Evolutionary conservation across 2,113 vertebrate species (phyloP).

Genomic region (Ceyx margarethae): DNA sequence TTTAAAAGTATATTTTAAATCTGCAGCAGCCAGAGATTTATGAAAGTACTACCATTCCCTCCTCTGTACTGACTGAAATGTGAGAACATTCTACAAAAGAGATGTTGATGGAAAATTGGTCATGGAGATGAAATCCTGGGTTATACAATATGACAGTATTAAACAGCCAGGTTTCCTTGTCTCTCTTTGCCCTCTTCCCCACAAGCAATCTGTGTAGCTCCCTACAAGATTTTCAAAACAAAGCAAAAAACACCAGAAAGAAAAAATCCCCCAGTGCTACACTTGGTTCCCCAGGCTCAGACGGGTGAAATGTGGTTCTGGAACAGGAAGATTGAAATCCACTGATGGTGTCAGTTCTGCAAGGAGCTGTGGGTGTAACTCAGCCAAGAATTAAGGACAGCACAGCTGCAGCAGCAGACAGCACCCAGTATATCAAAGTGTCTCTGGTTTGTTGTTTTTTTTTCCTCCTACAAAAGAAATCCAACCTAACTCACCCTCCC

Average conservation of each 20-base stretch:
- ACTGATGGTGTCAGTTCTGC: background rate
- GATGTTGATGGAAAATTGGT: background rate
- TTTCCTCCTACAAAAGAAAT: background rate
- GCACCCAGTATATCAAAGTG: background rate
- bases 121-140: background rate
- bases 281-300: background rate
- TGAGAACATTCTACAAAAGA: background rate
- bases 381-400: background rate
- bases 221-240: background rate
- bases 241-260: background rate
- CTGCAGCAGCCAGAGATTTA: background rate
- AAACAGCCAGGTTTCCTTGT: background rate
- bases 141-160: background rate
- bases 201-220: background rate
- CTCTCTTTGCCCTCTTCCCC: background rate
- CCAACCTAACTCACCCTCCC: background rate
- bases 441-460: background rate
- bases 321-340: background rate
- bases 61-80: background rate
- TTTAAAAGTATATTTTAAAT: background rate
- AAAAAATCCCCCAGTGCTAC: no score
- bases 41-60: background rate
- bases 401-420: background rate
- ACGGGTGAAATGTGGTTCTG: no score
- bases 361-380: background rate